These are phyloP conservation scores for Epinephelus malabaricus DNA, from an alignment of 2,797 vertebrate species.

Conservation along the genomic window DNA sequence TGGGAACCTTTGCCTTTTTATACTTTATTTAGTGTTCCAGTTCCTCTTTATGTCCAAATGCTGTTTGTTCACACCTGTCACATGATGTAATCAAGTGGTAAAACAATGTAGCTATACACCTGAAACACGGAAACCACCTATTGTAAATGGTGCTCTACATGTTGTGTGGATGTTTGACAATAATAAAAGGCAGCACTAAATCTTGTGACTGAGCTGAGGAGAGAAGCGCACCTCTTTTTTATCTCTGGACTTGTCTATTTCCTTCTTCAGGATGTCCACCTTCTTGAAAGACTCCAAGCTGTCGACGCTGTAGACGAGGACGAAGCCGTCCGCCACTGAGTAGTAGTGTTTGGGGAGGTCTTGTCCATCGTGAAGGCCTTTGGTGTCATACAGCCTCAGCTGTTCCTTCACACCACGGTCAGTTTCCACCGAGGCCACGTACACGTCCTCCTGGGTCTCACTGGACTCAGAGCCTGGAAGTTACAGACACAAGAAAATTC, in stretches of 20 bases:
- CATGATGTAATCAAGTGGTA: neutral
- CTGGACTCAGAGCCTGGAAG: conserved; percentile 88
- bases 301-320: conserved; percentile 95
- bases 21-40: neutral
- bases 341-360: conserved; percentile 96
- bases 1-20: neutral
- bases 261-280: conserved; percentile 94
- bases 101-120: too few species aligned
- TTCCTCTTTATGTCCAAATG: too few species aligned
- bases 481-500: neutral
- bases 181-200: too few species aligned
- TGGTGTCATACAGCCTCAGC: conserved; percentile 94
- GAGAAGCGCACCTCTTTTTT: conserved; percentile 91
- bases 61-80: neutral
- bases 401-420: conserved; percentile 95
- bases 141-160: too few species aligned
- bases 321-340: conserved; percentile 93
- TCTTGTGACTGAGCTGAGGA: too few species aligned
- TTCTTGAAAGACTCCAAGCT: conserved; percentile 93
- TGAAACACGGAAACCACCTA: neutral
- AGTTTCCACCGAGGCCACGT: conserved; percentile 94
- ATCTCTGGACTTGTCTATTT: conserved; percentile 94
- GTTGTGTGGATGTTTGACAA: too few species aligned
- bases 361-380: conserved; percentile 90
- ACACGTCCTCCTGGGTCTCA: conserved; percentile 96